Base-by-base conservation (phyloP, 92 coral and sea anemone species). In the Epizoanthus fatuus region DNA sequence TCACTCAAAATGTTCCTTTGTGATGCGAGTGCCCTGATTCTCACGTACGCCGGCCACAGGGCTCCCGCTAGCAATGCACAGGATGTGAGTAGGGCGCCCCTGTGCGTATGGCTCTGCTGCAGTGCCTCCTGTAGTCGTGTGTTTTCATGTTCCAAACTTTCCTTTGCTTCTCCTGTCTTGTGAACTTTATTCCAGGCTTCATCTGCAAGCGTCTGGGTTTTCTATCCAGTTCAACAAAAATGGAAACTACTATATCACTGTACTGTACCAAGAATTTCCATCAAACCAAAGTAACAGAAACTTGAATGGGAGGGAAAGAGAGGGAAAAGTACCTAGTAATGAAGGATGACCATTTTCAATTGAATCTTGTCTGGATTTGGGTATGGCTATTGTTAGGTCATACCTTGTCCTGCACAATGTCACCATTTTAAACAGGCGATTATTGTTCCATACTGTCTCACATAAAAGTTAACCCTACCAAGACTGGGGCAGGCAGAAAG, bases 151-250 rank as follows among this genome's bases (percentile, higher is more conserved):
- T 96, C 98, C 3, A 97, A 79, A n/a, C 92, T 91, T 19, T 95
- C 99, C 49, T 90, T 97, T 45, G 86, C 93, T 79, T 95, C 91
- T 57, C 96, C 98, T 15, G 98, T 93, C 63, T 93, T 90, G 56
- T 97, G 99, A 51, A 92, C 93, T 72, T 86, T 92, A 60, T 93
- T 94, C 99, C 98, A 97, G 3, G 99, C 98, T 66, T 97, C 93
- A 75, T 97, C 99, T 20, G 99, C 98, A 8, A 97, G 71, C 7
- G 88, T 86, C 59, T 97, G 99, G 17, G 95, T 97, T 97, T 97
- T 97, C 99, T 97, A 11, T 59, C 40, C 39, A 58, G 15, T 39
- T 5, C 6, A 37, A 67, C 8, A 74, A 44, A 32, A 66, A 58
- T 49, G 29, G 38, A 74, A 75, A 32, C 13, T 44, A 78, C 8